phyloP scores from a whole-genome alignment of 2,888 invertebrate species.

The Micoletzkya japonica region DNA sequence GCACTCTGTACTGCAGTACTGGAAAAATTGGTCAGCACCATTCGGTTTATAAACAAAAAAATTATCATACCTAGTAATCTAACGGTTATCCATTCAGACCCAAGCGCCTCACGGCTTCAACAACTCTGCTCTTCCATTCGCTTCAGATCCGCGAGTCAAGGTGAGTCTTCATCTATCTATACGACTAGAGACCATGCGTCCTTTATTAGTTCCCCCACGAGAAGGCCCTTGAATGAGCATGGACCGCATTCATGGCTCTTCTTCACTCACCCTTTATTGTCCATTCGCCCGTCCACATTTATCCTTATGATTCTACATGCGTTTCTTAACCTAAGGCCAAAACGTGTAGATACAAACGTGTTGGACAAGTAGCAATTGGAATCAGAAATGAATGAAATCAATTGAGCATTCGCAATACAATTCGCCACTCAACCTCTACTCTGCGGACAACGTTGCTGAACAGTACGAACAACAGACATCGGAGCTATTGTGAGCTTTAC shows the following conservation, averaged over 20 bases:
- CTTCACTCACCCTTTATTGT: no score
- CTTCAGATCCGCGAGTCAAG: conserved; percentile 48
- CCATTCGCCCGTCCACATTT: no score
- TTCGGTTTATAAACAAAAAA: not conserved
- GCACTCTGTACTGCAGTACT: no score
- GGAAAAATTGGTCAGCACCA: not conserved
- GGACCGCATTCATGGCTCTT: no score
- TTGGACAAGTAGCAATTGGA: no score
- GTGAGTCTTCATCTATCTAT: no score
- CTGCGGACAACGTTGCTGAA: conserved; percentile 51
- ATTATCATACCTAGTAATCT: not conserved
- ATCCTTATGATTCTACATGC: no score
- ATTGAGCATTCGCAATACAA: conserved; percentile 37
- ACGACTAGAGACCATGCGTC: no score
- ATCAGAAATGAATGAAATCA: not conserved
- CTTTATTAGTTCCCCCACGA: no score
- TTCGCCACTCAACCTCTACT: conserved; percentile 42
- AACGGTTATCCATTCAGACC: conserved; percentile 28
- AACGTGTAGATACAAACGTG: no score
- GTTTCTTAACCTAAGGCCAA: no score
- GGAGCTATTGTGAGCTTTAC: conserved; percentile 33
- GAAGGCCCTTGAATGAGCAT: no score
- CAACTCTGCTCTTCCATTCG: conserved; percentile 44
- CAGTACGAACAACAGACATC: conserved; percentile 56
- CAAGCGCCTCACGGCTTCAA: conserved; percentile 49